Conservation (phyloP, 2,113 vertebrate genomes). For the Tragulus kanchil region DNA sequence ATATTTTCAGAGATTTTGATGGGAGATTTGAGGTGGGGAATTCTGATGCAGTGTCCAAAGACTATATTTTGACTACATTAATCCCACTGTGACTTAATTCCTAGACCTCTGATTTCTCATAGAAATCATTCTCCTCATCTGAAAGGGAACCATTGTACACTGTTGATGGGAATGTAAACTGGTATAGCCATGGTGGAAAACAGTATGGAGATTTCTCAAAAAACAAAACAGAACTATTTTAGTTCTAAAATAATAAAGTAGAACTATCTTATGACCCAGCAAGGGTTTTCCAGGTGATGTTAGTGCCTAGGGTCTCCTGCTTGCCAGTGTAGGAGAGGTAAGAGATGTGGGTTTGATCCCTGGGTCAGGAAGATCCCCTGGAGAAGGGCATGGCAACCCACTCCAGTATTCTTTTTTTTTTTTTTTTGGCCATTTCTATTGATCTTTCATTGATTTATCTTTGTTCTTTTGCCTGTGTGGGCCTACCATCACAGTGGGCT, state of each 20-base stretch:
- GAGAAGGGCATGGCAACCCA: too few species aligned
- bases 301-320: too few species aligned
- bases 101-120: neutral
- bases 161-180: neutral
- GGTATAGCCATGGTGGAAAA: neutral
- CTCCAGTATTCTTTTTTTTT: too few species aligned
- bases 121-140: neutral
- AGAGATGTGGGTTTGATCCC: too few species aligned
- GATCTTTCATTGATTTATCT: too few species aligned
- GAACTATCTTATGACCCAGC: neutral
- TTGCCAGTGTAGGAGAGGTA: too few species aligned
- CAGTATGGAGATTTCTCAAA: neutral
- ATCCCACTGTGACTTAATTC: neutral
- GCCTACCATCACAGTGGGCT: too few species aligned
- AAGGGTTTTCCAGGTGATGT: neutral
- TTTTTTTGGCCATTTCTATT: too few species aligned
- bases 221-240: neutral
- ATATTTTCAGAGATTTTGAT: constrained; percentile 24
- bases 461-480: too few species aligned
- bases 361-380: too few species aligned
- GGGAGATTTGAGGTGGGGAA: neutral
- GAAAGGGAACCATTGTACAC: neutral
- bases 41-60: neutral
- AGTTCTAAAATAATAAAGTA: neutral
- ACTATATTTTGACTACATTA: neutral